Percentiles rank a stretch among this genome's conserved stretches.
Evolutionary conservation across 2,113 vertebrate genomes (phyloP).

Genomic region (Ictalurus punctatus): DNA sequence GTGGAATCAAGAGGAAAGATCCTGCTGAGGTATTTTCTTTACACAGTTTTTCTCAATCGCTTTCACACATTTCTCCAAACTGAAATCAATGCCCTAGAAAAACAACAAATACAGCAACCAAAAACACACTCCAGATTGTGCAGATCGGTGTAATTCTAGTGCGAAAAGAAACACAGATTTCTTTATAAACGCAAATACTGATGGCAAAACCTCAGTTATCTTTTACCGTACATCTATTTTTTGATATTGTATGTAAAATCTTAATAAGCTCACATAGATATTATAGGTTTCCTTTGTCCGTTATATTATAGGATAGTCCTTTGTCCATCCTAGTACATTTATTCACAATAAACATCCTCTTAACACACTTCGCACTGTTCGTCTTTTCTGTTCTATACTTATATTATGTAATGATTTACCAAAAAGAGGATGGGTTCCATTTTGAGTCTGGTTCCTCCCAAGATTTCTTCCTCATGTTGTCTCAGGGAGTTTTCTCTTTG

Average conservation of each 20-base stretch:
- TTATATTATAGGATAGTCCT: too few relatives aligned
- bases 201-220: neutral
- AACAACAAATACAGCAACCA: neutral
- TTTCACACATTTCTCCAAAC: neutral
- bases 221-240: too few relatives aligned
- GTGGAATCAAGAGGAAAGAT: neutral
- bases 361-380: neutral
- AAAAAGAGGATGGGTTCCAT: too few relatives aligned
- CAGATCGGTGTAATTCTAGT: neutral
- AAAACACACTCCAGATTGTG: neutral
- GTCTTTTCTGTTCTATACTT: too few relatives aligned
- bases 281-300: too few relatives aligned
- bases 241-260: neutral
- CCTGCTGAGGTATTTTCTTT: neutral
- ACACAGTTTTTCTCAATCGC: neutral
- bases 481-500: too few relatives aligned
- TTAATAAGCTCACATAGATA: neutral
- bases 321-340: too few relatives aligned
- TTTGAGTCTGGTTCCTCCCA: too few relatives aligned
- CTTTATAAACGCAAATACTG: neutral
- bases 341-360: neutral
- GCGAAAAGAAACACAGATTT: neutral
- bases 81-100: conserved; percentile 11
- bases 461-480: too few relatives aligned
- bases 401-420: too few relatives aligned